Percentiles rank a stretch among this genome's conserved stretches.
phyloP scores from a whole-genome alignment of 2,888 invertebrate genomes.

The Drosophila anceps region DNA sequence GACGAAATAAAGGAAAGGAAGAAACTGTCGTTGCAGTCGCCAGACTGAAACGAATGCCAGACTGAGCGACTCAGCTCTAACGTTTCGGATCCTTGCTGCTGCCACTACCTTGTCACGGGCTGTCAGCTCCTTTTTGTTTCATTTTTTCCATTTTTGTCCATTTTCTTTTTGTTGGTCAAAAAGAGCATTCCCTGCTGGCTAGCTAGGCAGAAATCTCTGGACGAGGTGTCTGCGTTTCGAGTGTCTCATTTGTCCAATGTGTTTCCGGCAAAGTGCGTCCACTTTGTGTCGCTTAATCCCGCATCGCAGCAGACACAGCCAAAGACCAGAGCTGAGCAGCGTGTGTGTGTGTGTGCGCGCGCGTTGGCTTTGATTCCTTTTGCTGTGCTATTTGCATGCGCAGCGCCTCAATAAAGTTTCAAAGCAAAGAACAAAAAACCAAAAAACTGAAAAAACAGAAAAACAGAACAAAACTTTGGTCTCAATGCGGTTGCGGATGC shows the following conservation, averaged over 20 bases:
- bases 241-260: slow-evolving; percentile 59
- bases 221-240: slow-evolving; percentile 37
- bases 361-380: background rate
- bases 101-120: slow-evolving; percentile 15
- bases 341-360: background rate
- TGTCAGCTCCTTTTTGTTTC: background rate
- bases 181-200: background rate
- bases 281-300: slow-evolving; percentile 50
- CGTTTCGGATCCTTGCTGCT: slow-evolving; percentile 2
- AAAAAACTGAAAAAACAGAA: too few species aligned
- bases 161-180: background rate
- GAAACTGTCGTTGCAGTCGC: slow-evolving; percentile 12
- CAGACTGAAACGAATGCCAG: slow-evolving; percentile 27
- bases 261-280: slow-evolving; percentile 63
- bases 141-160: background rate
- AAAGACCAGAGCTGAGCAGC: background rate
- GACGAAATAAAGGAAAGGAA: slow-evolving; percentile 2
- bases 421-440: slow-evolving; percentile 5
- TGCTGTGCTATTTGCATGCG: slow-evolving; percentile 45
- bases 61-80: slow-evolving; percentile 1
- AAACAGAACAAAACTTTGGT: slow-evolving; percentile 28
- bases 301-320: slow-evolving; percentile 13
- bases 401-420: slow-evolving; percentile 46
- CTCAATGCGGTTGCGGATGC: slow-evolving; percentile 41
- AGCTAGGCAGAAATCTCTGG: background rate